Percentiles rank a stretch among this genome's conserved stretches.
These are phyloP conservation scores for Eupithecia centaureata DNA, from an alignment of 2,888 invertebrate species.

Conservation along the genomic window DNA sequence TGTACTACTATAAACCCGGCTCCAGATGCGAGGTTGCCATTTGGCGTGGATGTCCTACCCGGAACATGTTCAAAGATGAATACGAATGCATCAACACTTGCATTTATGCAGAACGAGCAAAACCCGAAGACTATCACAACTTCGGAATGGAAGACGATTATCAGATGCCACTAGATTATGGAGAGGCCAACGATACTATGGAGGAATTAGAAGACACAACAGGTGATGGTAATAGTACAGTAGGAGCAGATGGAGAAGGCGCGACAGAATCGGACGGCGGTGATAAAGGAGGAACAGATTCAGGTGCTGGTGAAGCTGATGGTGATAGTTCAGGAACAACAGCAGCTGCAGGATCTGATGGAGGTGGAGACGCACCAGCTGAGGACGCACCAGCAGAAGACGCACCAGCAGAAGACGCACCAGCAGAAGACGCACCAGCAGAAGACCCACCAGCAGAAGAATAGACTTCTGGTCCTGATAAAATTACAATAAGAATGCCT, in stretches of 20 bases:
- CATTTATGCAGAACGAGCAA: slow-evolving; percentile 58
- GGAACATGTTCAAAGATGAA: slow-evolving; percentile 73
- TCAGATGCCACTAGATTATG: not conserved
- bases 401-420: not conserved
- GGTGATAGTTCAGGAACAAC: not conserved
- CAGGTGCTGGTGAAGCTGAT: not conserved
- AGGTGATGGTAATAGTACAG: not conserved
- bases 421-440: not conserved
- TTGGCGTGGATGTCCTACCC: slow-evolving; percentile 75
- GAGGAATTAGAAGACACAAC: not conserved
- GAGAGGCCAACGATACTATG: not conserved
- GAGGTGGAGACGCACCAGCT: not conserved
- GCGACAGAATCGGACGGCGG: not conserved
- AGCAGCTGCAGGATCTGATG: not conserved
- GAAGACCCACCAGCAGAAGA: not conserved
- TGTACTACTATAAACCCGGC: slow-evolving; percentile 74
- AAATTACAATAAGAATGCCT: not conserved
- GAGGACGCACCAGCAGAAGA: not conserved
- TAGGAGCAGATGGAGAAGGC: not conserved
- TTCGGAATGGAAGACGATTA: not conserved
- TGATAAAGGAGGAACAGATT: not conserved
- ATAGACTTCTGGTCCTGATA: not conserved
- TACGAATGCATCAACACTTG: slow-evolving; percentile 73
- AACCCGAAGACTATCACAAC: slow-evolving; percentile 52
- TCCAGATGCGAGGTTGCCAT: slow-evolving; percentile 74